Evolutionary conservation across 2,888 invertebrate species (phyloP).

Genomic region (Cancer borealis): DNA sequence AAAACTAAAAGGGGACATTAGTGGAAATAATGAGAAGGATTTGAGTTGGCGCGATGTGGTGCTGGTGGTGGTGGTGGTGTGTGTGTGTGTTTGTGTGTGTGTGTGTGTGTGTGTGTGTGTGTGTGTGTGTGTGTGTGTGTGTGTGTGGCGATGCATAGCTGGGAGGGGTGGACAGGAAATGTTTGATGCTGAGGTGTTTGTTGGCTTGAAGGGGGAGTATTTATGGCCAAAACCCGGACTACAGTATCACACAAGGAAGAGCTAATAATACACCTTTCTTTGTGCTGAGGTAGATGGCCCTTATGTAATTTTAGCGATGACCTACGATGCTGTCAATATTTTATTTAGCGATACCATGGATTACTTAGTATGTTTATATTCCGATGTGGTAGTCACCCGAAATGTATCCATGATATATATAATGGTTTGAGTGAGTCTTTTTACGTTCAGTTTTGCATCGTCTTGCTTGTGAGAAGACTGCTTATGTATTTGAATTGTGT

Average conservation of each 20-base stretch:
- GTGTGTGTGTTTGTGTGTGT: no score
- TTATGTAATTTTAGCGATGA: constrained; percentile 13
- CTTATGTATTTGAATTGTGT: background rate
- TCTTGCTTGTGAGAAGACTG: background rate
- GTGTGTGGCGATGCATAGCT: background rate
- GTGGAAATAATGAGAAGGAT: background rate
- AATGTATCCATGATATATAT: background rate
- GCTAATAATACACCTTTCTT: background rate
- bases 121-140: background rate
- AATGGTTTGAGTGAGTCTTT: background rate
- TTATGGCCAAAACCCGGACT: constrained; percentile 20
- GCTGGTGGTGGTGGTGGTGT: background rate
- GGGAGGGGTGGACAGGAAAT: constrained; percentile 1
- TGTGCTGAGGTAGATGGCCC: background rate
- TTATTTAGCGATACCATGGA: background rate
- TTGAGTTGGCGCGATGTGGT: background rate
- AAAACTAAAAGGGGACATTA: background rate
- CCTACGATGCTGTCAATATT: background rate
- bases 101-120: background rate
- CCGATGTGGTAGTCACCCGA: background rate
- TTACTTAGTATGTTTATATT: background rate
- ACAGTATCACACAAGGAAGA: background rate
- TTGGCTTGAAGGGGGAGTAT: constrained; percentile 8
- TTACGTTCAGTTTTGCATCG: background rate
- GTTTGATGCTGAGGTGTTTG: background rate